A percentile compares a stretch with the other conserved stretches of the same genome.
Conservation (phyloP, 2,113 vertebrate genomes). For the Microcebus griseorufus region DNA sequence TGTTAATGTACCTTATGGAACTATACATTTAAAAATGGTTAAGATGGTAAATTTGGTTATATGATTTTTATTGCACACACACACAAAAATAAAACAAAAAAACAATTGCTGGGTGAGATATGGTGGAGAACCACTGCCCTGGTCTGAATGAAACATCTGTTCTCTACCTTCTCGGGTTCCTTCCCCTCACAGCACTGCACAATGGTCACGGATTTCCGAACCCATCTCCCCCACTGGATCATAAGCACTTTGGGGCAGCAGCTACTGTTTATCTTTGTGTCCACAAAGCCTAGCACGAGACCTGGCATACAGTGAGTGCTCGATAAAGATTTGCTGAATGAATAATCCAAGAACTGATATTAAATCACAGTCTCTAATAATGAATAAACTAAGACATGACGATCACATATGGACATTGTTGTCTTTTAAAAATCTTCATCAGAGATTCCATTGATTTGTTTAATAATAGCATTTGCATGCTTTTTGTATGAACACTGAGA, state of each 20-base stretch:
- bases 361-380: neutral
- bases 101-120: neutral
- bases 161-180: neutral
- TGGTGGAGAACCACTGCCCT: neutral
- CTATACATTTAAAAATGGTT: neutral
- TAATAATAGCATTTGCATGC: neutral
- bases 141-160: neutral
- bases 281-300: neutral
- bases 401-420: neutral
- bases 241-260: neutral
- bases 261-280: neutral
- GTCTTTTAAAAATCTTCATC: neutral
- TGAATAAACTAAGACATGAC: neutral
- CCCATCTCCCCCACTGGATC: too few species aligned
- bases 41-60: neutral
- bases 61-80: too few species aligned
- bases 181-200: rapidly evolving
- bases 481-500: neutral
- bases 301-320: neutral
- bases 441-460: neutral
- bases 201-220: neutral
- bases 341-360: neutral
- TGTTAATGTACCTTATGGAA: neutral
- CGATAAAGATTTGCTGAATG: neutral
- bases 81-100: too few species aligned